Conservation (phyloP, 64 coral and sea anemone genomes). For the Porites lutea region DNA sequence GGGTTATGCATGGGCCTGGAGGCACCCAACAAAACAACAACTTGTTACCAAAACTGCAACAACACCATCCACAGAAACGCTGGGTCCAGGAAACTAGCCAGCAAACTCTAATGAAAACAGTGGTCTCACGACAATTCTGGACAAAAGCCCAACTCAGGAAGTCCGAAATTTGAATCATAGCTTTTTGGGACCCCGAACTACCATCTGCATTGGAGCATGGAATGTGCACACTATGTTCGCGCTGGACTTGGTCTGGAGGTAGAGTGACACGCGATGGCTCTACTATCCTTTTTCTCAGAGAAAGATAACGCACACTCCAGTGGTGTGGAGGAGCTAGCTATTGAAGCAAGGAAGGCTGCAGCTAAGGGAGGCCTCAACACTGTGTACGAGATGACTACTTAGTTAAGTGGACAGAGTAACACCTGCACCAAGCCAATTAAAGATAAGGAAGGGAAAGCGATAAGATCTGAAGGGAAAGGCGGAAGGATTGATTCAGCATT, state of each 20-base stretch:
- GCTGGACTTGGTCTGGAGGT: constrained; percentile 2
- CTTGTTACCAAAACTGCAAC: too few relatives aligned
- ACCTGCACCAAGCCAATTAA: background rate
- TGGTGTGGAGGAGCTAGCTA: background rate
- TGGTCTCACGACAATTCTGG: too few relatives aligned
- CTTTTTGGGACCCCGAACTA: too few relatives aligned
- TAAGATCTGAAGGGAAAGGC: background rate
- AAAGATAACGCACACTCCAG: background rate
- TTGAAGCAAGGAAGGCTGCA: constrained; percentile 6
- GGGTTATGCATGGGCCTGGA: too few relatives aligned
- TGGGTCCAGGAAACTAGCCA: too few relatives aligned
- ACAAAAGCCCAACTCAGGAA: too few relatives aligned
- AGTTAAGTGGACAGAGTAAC: background rate
- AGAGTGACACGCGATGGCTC: background rate
- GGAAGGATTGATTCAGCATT: background rate
- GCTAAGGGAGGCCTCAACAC: background rate
- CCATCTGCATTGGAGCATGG: too few relatives aligned
- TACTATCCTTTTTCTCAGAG: background rate
- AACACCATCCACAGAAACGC: too few relatives aligned
- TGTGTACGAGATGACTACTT: constrained; percentile 23
- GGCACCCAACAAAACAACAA: too few relatives aligned
- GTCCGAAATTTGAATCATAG: too few relatives aligned
- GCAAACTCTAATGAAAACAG: too few relatives aligned
- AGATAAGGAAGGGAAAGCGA: background rate
- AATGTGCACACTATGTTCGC: too few relatives aligned